Evolutionary conservation across 37 sponge, comb jelly and placozoan genomes (phyloP), one percentile per base, ranked within the genome.

Genomic region (Halichondria panicea): DNA sequence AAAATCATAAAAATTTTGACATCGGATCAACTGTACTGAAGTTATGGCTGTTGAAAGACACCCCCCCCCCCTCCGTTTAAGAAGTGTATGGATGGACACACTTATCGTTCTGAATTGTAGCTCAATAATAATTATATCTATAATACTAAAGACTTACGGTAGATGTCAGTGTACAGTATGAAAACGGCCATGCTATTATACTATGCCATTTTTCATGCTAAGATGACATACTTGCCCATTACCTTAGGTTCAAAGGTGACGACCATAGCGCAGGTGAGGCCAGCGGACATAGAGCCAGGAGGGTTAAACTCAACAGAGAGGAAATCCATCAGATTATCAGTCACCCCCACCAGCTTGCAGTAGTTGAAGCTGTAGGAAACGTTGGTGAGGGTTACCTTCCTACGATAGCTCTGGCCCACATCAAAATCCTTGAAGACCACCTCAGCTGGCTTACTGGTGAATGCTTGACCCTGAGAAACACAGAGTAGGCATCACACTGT

Each of bases 241-340:
- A 94, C 92, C 76, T 75, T 61, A 37, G 97, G 97, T 43, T 86
- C 71, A 74, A 97, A 97, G 21, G 77, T 87, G 54, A 93, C 87
- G n/a, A 25, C 71, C 81, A 97, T 74, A 36, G 70, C 60, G 55
- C 97, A 97, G 0, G 94, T 91, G 39, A 97, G 64, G 13, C 97
- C 97, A 25, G 97, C 97, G 9, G 97, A 97, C 80, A 97, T 87
- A 53, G 75, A 35, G 3, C 97, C 97, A 50, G 97, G 94, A 15
- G 94, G 97, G 76, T 64, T 83, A 74, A 97, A 95, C 63, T 77
- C 59, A 4, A 93, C 70, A 6, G 75, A 40, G 50, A 94, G 53
- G 39, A 91, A 88, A 74, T 94, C 87, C 60, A 68, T 78, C 62
- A 97, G 80, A 11, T 88, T 62, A 0, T 87, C 75, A 13, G 82